Percentiles rank a stretch among this genome's conserved stretches.
Conservation (phyloP, 2,888 invertebrate genomes). For the Abscondita cerata region DNA sequence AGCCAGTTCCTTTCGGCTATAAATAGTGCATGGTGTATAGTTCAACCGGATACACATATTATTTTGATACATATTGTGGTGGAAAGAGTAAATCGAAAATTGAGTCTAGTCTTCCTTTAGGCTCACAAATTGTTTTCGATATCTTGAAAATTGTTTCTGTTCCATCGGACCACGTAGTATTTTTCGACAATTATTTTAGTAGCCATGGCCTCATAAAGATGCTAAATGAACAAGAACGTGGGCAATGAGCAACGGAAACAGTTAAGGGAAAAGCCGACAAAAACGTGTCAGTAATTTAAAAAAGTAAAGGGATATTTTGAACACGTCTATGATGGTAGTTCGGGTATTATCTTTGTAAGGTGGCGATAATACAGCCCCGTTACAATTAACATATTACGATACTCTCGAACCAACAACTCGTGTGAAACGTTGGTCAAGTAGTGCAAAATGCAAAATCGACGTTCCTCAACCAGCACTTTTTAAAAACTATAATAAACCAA, state of each 20-base stretch:
- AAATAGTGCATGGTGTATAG: too few species aligned
- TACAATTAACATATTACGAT: background rate
- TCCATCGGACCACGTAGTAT: slow-evolving; percentile 1
- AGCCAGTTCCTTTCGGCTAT: too few species aligned
- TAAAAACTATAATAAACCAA: slow-evolving; percentile 21
- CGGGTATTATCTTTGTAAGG: background rate
- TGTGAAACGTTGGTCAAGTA: slow-evolving; percentile 21
- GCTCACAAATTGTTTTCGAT: slow-evolving; percentile 3
- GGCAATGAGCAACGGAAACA: background rate
- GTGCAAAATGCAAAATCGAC: slow-evolving; percentile 21
- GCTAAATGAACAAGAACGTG: slow-evolving; percentile 6
- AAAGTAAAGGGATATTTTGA: slow-evolving; percentile 2
- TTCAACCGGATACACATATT: background rate
- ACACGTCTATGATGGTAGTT: background rate
- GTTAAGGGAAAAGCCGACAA: background rate
- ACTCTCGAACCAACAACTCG: slow-evolving; percentile 10
- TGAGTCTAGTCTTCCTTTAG: background rate
- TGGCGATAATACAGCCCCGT: background rate
- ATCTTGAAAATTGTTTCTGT: slow-evolving; percentile 3
- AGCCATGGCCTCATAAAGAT: background rate
- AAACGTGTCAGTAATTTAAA: slow-evolving; percentile 2
- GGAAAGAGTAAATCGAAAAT: background rate
- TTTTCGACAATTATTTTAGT: slow-evolving; percentile 4
- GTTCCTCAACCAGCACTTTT: slow-evolving; percentile 17
- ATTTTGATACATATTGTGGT: slow-evolving; percentile 7